phyloP scores from a whole-genome alignment of 2,113 vertebrate genomes.

The Stictonetta naevosa region DNA sequence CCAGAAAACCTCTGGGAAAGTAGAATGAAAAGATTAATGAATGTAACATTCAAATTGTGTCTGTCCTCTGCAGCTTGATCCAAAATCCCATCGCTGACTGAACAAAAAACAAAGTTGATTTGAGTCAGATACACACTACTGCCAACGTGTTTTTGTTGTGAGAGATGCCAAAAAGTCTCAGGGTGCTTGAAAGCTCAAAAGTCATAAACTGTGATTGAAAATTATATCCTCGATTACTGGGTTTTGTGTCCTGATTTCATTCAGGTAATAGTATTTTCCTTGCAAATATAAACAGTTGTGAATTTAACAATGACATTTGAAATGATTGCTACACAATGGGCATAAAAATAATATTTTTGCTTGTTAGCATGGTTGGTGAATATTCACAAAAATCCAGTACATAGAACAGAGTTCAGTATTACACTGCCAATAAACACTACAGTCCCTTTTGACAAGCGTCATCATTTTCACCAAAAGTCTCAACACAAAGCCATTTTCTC shows the following conservation, averaged over 20 bases:
- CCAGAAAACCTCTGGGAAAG: slow-evolving; percentile 8
- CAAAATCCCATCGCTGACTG: slow-evolving; percentile 4
- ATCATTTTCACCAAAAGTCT: not conserved
- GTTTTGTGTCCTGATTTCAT: not conserved
- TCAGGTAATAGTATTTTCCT: not conserved
- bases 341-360: slow-evolving; percentile 4
- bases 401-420: not conserved
- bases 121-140: not conserved
- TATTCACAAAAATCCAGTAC: not conserved
- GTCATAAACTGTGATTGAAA: not conserved
- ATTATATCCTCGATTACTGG: not conserved
- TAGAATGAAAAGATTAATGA: slow-evolving; percentile 38
- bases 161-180: not conserved
- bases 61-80: not conserved
- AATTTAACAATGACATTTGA: not conserved
- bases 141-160: not conserved
- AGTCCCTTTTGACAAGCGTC: not conserved
- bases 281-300: not conserved
- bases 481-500: not conserved
- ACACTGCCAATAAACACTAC: not conserved
- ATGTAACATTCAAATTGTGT: not conserved
- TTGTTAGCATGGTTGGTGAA: not conserved
- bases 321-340: not conserved
- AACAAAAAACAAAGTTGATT: not conserved
- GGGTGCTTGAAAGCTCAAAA: not conserved